Evolutionary conservation across 2,113 vertebrate genomes (phyloP).

Genomic region (Todiramphus chloris): DNA sequence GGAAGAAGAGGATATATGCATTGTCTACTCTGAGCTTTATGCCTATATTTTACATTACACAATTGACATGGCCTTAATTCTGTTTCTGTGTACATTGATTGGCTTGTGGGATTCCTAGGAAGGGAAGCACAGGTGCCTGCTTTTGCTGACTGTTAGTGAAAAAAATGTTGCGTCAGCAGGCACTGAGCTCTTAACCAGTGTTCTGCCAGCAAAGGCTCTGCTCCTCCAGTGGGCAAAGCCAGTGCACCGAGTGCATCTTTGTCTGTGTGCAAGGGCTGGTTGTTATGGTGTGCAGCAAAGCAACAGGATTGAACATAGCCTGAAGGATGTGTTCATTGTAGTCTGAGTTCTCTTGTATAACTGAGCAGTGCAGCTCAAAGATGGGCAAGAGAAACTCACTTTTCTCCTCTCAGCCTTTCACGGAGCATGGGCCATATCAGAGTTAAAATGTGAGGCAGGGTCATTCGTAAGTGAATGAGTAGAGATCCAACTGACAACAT

Average conservation of each 20-base stretch:
- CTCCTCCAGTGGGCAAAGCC: background rate
- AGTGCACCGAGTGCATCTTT: background rate
- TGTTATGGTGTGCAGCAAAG: background rate
- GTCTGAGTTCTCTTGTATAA: background rate
- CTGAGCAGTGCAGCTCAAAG: background rate
- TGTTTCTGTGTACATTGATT: background rate
- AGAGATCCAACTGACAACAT: background rate
- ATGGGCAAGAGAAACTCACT: background rate
- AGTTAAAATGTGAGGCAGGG: background rate
- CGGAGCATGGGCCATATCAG: rapidly evolving
- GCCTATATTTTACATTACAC: background rate
- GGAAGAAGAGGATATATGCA: background rate
- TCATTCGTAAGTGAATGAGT: background rate
- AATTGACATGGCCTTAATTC: background rate
- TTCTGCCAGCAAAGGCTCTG: background rate
- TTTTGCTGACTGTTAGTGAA: background rate
- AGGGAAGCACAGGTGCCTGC: background rate
- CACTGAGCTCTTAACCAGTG: background rate
- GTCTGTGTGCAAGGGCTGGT: background rate
- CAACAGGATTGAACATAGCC: background rate
- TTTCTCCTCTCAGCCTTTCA: background rate
- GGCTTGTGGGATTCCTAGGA: background rate
- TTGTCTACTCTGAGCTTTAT: background rate
- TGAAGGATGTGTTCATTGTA: background rate
- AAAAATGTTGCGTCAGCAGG: background rate